Evolutionary conservation across 2,797 vertebrate genomes (phyloP), one percentile per base, ranked within the genome.

Genomic region (Parambassis ranga): DNA sequence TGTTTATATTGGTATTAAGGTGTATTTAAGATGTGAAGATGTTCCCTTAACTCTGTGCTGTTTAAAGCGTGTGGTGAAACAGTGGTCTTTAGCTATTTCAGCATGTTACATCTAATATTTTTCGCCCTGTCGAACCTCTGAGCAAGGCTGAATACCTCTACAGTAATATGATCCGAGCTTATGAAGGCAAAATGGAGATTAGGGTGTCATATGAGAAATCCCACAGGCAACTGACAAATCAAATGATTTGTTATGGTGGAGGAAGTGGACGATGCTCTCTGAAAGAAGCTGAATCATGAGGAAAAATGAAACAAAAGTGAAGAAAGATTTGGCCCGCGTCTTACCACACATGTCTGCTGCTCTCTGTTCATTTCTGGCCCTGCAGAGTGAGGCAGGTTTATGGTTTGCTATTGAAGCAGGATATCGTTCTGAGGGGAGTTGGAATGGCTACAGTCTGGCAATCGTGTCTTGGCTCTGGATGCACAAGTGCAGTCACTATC

Each of bases 351-450:
- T 72, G 53, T 82, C 65, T 65, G 11, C 62, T 75, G 56, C 44
- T 64, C 66, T 71, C 31, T 26, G 44, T 76, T 83, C 71, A 56
- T 78, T 78, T 82, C 59, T 66, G 76, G 60, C 64, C 51, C 49
- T 35, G 69, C 53, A 39, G 65, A 84, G 73, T 32, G 55, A 72
- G 65, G 60, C 64, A 82, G 73, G 51, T 85, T 90, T 79, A 86
- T 57, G 61, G 73, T 87, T 83, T 79, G 71, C 71, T 76, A 52
- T 87, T 75, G 68, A 79, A 83, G 77, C 79, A 81, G 73, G 69
- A 81, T 85, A 82, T 85, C 13, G 26, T 83, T 69, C 68, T 69
- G 23, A 71, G 50, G 72, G 81, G 77, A 89, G 47, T 60, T 82
- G 82, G 81, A 83, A 56, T 13, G 56, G 59, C 68, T 76, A 20